Base-by-base conservation (phyloP, 2,797 vertebrate genomes). In the Crypturellus tataupa region DNA sequence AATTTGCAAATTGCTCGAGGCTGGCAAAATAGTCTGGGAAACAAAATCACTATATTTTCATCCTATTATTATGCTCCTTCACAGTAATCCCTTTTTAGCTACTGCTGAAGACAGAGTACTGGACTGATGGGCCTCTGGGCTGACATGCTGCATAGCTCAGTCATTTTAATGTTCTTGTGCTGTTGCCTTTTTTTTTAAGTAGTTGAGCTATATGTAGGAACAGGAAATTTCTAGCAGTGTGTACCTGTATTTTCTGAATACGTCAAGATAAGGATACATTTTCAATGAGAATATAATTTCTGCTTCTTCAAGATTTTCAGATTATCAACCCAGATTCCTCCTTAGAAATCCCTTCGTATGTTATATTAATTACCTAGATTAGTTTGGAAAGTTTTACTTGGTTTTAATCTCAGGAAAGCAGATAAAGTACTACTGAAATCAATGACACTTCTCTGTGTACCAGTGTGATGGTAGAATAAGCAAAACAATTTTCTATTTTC, bases 1-100 rank as follows among this genome's bases (percentile, higher is more conserved):
- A 91, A 83, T 91, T 64, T 88, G 21, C 23, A 81, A 63, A 84
- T 81, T 79, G 73, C 73, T 90, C 70, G 46, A 88, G 77, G 73
- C 37, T 72, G 65, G 27, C 67, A 79, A 33, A 91, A 62, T 16
- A 88, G 15, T 40, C 63, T 62, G 42, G 37, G 58, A 83, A 88
- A 93, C 83, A 93, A 86, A 59, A 86, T 72, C 80, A 86, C 27
- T 88, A 27, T n/a, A 49, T 69, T 10, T 72, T 20, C 3, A 6
- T 76, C 55, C 19, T 90, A 23, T 80, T 83, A 79, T 27, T 63
- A 10, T 78, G 33, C 33, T 88, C 17, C 59, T 62, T 75, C 37
- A 31, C 29, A 79, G 23, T 55, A 76, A 86, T 94, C 29, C 68
- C 9, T 7, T 84, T 91, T 75, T 21, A 84, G 73, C 23, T 88